A percentile compares a stretch with the other conserved stretches of the same genome.
Conservation (phyloP, 2,113 vertebrate species). For the Numida meleagris region DNA sequence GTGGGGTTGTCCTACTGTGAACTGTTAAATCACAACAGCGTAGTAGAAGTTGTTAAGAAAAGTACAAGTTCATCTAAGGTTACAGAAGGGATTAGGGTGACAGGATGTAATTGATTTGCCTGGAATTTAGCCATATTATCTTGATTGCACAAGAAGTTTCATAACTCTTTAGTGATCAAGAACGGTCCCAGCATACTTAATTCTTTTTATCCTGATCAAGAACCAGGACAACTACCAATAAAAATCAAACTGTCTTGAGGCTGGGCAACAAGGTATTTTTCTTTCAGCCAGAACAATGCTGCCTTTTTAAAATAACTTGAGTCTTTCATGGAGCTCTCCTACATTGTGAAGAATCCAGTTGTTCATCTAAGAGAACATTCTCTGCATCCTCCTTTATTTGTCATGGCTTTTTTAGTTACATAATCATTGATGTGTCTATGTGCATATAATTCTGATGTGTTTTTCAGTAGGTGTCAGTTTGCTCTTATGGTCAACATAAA, state of each 20-base stretch:
- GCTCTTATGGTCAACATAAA: neutral
- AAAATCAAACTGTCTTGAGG: neutral
- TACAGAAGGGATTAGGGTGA: neutral
- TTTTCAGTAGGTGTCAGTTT: neutral
- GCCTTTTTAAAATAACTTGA: neutral
- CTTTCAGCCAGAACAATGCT: neutral
- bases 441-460: neutral
- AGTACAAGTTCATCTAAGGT: slow-evolving; percentile 33
- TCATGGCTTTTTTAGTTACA: neutral
- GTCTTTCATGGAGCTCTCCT: neutral
- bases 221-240: neutral
- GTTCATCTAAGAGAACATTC: neutral
- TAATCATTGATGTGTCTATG: neutral
- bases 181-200: neutral
- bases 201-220: neutral
- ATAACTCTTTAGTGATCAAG: neutral
- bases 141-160: neutral
- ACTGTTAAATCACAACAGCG: no score
- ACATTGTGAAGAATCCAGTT: neutral
- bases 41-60: slow-evolving; percentile 1
- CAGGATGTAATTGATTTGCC: neutral
- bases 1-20: no score
- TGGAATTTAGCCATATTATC: slow-evolving; percentile 1
- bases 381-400: no score
- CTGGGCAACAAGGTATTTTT: neutral